Evolutionary conservation across 2,113 vertebrate species (phyloP), one percentile per base, ranked within the genome.

Genomic region (Tonatia bakeri): DNA sequence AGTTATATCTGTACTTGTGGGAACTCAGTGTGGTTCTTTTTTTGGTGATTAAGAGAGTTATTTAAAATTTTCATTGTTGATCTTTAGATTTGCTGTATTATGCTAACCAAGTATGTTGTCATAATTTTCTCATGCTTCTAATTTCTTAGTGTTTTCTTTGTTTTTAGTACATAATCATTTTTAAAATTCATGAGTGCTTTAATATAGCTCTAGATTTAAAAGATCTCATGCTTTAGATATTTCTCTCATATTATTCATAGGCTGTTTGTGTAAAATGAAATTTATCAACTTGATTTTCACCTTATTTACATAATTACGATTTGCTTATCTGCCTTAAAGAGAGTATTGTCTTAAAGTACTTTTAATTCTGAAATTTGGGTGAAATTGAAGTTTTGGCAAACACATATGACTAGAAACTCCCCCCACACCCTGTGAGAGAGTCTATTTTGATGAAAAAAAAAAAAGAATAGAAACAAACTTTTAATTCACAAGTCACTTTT

Each of bases 351-450:
- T 82, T 54, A 79, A 77, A 80, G 45, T 76, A 52, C 70, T 2
- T 91, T 93, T 80, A 56, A 86, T 79, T 93, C 64, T 65, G 52
- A 96, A 65, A 22, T 90, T 22, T 72, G 73, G 33, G 65, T 90
- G 65, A 59, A 84, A 84, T 72, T 50, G n/a, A 84, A 70, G 10
- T 70, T 50, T 83, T 56, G 52, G 40, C n/a, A 95, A 69, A 69
- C 3, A 24, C 31, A 50, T 59, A 26, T 22, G 14, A 79, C 40
- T 93, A 84, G 72, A 89, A 79, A 33, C 3, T 36, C 15, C 22
- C 31, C 31, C 28, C 28, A 43, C 43, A 43, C 43, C 9, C 5
- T 45, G 3, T 38, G 38, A 86, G n/a, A 69, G 12, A 86, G 16
- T 54, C 1, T 85, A 65, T 47, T 67, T 93, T 67, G 85, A 9